Evolutionary conservation across 2,797 vertebrate genomes (phyloP).

Genomic region (Sus cebifrons): DNA sequence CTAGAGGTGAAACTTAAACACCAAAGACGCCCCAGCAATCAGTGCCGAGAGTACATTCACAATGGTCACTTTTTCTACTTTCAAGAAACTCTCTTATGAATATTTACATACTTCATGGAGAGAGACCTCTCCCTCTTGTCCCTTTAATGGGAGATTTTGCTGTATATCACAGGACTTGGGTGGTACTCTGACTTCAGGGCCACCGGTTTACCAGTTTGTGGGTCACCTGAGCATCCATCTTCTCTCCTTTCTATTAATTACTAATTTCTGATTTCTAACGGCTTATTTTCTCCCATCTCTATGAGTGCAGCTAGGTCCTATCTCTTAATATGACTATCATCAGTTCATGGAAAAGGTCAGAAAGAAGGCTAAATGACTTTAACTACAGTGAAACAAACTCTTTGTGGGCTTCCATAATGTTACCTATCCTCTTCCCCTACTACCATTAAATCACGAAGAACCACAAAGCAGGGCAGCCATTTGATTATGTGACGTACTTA

Average conservation of each 20-base stretch:
- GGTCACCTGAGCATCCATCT: neutral
- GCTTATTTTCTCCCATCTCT: neutral
- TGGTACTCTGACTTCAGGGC: neutral
- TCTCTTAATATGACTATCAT: conserved; percentile 14
- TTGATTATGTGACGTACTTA: conserved; percentile 89
- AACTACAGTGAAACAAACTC: conserved; percentile 47
- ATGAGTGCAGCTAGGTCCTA: neutral
- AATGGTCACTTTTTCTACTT: neutral
- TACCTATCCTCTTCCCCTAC: neutral
- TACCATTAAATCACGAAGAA: conserved; percentile 38
- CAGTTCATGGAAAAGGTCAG: conserved; percentile 45
- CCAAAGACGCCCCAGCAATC: neutral
- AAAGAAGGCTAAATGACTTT: conserved; percentile 23
- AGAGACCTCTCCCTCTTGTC: neutral
- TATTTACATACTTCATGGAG: neutral
- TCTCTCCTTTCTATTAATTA: neutral
- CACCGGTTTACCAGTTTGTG: neutral
- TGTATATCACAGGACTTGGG: neutral
- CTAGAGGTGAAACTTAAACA: neutral
- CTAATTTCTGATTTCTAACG: conserved; percentile 1
- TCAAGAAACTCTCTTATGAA: neutral
- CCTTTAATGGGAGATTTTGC: neutral
- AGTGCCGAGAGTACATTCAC: neutral
- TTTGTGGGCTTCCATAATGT: neutral
- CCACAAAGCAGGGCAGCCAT: neutral